Percentiles rank a stretch among this genome's conserved stretches.
Evolutionary conservation across 2,113 vertebrate genomes (phyloP).

Genomic region (Larimichthys polyactis): DNA sequence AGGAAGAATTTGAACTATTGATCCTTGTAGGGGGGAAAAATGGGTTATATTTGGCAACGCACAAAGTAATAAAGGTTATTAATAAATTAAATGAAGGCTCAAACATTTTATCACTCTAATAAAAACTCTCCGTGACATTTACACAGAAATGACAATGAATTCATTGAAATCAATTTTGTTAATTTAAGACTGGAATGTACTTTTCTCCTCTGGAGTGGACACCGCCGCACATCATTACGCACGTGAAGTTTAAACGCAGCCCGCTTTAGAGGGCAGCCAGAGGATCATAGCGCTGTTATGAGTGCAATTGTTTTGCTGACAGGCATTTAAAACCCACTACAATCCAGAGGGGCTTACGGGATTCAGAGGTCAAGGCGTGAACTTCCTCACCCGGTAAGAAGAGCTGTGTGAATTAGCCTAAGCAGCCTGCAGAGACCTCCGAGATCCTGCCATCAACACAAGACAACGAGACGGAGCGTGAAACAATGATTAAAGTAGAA

Average conservation of each 20-base stretch:
- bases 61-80: not conserved
- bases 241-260: not conserved
- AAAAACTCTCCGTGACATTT: not conserved
- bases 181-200: not conserved
- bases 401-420: slow-evolving; percentile 66
- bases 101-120: not conserved
- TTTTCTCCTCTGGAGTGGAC: not conserved
- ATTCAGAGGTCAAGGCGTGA: slow-evolving; percentile 37
- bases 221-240: not conserved
- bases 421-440: slow-evolving; percentile 78
- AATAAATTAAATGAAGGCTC: not conserved
- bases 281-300: not conserved
- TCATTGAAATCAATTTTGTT: not conserved
- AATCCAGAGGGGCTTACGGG: not conserved
- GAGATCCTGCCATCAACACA: slow-evolving; percentile 21
- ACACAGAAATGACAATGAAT: not conserved
- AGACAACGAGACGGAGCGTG: slow-evolving; percentile 13
- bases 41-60: not conserved
- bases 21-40: slow-evolving; percentile 4
- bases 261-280: not conserved
- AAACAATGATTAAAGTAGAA: not conserved
- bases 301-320: slow-evolving; percentile 6
- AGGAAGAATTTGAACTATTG: slow-evolving; percentile 24
- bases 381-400: slow-evolving; percentile 66
- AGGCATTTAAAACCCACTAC: not conserved